phyloP scores from a whole-genome alignment of 1,140 invertebrate species.

The Lanistes nyassanus region DNA sequence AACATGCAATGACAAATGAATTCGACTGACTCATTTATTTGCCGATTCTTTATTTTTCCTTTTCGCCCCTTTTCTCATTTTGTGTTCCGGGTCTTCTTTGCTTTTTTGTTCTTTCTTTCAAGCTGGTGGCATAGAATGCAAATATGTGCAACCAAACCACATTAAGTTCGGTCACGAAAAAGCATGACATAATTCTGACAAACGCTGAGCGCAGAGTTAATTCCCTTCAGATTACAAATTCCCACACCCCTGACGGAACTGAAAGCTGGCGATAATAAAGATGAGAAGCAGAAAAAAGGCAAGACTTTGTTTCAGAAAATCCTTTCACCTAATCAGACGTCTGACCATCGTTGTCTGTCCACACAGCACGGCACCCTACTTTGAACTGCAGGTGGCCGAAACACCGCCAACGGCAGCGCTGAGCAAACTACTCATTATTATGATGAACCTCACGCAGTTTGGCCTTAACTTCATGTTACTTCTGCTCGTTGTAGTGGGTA shows the following conservation, averaged over 20 bases:
- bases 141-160: too few species aligned
- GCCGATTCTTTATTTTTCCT: not conserved
- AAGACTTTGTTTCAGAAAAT: not conserved
- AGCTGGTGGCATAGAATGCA: not conserved
- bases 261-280: too few species aligned
- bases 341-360: not conserved
- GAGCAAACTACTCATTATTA: slow-evolving; percentile 40
- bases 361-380: slow-evolving; percentile 24
- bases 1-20: too few species aligned
- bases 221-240: too few species aligned
- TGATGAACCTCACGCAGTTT: slow-evolving; percentile 58
- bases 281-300: not conserved
- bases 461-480: slow-evolving; percentile 62
- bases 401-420: slow-evolving; percentile 33
- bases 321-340: not conserved
- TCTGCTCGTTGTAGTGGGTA: slow-evolving; percentile 58
- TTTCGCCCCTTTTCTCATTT: not conserved
- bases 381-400: slow-evolving; percentile 39
- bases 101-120: not conserved
- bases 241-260: too few species aligned
- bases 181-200: too few species aligned
- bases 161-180: too few species aligned
- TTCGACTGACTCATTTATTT: too few species aligned
- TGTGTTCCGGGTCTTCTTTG: not conserved
- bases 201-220: too few species aligned